A percentile compares a stretch with the other conserved stretches of the same genome.
phyloP scores from a whole-genome alignment of 2,888 invertebrate genomes.

The Mesorhabditis belari region DNA sequence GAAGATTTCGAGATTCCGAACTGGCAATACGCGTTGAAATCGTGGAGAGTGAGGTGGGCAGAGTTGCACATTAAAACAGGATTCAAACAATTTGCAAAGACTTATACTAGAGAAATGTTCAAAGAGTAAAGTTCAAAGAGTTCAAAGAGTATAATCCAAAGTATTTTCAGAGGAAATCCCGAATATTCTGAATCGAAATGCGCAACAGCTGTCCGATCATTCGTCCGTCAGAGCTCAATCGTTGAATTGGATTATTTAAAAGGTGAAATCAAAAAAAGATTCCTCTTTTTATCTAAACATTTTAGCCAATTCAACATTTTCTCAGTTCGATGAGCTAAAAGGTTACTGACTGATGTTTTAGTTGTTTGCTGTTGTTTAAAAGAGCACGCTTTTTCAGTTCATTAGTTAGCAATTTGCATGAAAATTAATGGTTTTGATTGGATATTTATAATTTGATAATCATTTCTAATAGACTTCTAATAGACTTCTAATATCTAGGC shows the following conservation, averaged over 20 bases:
- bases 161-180: conserved; percentile 24
- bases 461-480: background rate
- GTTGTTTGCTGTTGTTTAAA: too few relatives aligned
- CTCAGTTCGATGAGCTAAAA: background rate
- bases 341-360: too few relatives aligned
- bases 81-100: too few relatives aligned
- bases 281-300: background rate
- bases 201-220: conserved; percentile 35
- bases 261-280: conserved; percentile 1
- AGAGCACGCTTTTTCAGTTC: too few relatives aligned
- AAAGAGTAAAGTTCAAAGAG: background rate
- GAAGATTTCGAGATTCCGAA: conserved; percentile 41
- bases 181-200: conserved; percentile 40
- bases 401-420: too few relatives aligned
- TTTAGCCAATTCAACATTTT: background rate
- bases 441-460: too few relatives aligned
- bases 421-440: too few relatives aligned
- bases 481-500: conserved; percentile 2
- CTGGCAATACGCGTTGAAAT: conserved; percentile 72
- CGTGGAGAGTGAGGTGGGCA: conserved; percentile 65
- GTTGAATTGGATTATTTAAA: conserved; percentile 15
- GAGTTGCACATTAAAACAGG: background rate
- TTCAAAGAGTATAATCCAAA: background rate
- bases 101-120: too few relatives aligned
- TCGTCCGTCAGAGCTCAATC: conserved; percentile 35